Evolutionary conservation across 2,888 invertebrate genomes (phyloP).

Genomic region (Leistus spinibarbis): DNA sequence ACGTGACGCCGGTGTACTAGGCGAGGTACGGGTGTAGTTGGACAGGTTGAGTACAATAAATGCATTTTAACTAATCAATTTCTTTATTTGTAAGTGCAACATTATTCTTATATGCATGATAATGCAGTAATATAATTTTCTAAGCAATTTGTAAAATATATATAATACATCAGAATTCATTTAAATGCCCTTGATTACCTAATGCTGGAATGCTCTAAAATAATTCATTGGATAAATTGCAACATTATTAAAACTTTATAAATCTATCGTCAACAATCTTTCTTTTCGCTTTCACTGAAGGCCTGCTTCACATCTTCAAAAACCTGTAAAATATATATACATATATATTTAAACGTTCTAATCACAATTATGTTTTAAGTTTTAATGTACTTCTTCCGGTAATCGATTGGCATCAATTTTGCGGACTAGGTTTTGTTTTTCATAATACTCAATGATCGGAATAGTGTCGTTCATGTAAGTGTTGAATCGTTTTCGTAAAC

Average conservation of each 20-base stretch:
- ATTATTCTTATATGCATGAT: neutral
- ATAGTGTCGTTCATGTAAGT: conserved; percentile 86
- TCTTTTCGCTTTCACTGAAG: conserved; percentile 43
- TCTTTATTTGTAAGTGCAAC: neutral
- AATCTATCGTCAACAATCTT: conserved; percentile 31
- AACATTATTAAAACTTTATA: conserved; percentile 2
- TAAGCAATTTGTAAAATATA: neutral
- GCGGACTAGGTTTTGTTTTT: conserved; percentile 70
- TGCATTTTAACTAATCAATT: neutral
- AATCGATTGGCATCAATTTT: conserved; percentile 74
- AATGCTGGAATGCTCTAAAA: conserved; percentile 29
- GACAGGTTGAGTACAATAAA: no score
- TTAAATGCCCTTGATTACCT: conserved; percentile 22
- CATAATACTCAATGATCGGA: conserved; percentile 88
- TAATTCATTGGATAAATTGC: conserved; percentile 13
- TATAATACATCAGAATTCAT: neutral
- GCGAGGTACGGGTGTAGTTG: no score
- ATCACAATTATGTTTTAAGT: neutral
- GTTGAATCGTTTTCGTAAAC: conserved; percentile 82
- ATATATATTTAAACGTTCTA: neutral
- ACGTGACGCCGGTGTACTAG: no score
- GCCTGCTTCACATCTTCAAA: conserved; percentile 52
- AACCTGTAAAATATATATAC: conserved; percentile 16
- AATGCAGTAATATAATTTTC: neutral
- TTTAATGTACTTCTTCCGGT: conserved; percentile 66